Base-by-base conservation (phyloP, 2,113 vertebrate species). In the Microcebus tavaratra region DNA sequence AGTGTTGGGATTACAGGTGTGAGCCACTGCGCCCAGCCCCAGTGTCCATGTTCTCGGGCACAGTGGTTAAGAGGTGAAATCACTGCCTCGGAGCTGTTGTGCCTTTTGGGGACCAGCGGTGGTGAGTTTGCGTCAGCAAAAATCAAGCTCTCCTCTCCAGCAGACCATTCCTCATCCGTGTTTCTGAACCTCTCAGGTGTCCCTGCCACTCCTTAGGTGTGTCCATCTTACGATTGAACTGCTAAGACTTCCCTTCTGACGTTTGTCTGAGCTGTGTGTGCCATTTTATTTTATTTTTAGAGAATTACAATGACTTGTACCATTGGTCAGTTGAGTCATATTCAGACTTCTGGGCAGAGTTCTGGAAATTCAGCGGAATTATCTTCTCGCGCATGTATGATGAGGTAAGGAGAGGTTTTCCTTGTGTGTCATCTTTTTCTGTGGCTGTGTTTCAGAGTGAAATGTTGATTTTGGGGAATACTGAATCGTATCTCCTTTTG, bases 241-340 rank as follows among this genome's bases (percentile, higher is more conserved):
- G 36, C 39, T 5, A 3, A 42, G 29, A n/a, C 39, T 65, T 36
- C 27, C 34, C 29, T 70, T 5, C 6, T 6, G 12, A 85, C 61
- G 11, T 11, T 23, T 4, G 6, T 17, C 36, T 31, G 23, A 48
- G 31, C n/a, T 4, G 0, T 21, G n/a, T 3, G 61, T 65, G 48
- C 48, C 4, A 1, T 31, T 25, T 21, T 12, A 2, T 76, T 87
- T 97, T 88, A 0, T 15, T 98, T 98, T 11, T 95, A 99, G 99
- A 97, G 18, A 99, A 99, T 98, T 99, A 99, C 53, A 94, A 98
- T 34, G 99, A 99, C 50, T 97, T 99, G 3, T 99, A 99, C 98
- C 99, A 99, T 94, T 99, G 99, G 99, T 99, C 99, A 0, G 99
- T 99, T 96, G 99, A 99, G 78, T 99, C 97, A 13, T 99, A 99